Evolutionary conservation across 2,113 vertebrate species (phyloP).

Genomic region (Sciurus niger): DNA sequence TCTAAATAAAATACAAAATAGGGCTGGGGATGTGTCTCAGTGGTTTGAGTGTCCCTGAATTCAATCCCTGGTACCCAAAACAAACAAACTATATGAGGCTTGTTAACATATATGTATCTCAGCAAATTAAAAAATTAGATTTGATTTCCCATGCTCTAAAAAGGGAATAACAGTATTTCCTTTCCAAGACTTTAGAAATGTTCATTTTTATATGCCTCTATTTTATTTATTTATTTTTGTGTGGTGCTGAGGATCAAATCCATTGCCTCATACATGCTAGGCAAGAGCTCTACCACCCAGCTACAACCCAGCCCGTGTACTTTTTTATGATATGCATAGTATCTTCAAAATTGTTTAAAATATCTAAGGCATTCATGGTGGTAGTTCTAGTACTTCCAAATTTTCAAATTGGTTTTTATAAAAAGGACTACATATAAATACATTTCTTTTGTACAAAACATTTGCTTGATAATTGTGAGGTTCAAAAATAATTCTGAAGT

Average conservation of each 20-base stretch:
- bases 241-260: too few species aligned
- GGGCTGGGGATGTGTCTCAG: too few species aligned
- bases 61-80: too few species aligned
- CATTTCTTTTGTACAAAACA: neutral
- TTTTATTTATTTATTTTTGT: too few species aligned
- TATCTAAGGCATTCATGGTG: fast-evolving
- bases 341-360: neutral
- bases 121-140: neutral
- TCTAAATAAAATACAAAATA: too few species aligned
- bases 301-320: neutral
- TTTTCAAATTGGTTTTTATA: neutral
- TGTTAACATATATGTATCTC: neutral
- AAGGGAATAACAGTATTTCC: neutral
- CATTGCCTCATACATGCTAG: too few species aligned
- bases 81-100: neutral
- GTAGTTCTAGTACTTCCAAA: neutral
- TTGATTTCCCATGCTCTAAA: neutral
- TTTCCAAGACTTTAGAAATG: neutral
- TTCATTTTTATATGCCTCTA: neutral
- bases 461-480: neutral
- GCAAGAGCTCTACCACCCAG: too few species aligned
- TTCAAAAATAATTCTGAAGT: neutral
- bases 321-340: neutral
- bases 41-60: too few species aligned
- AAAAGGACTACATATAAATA: neutral